Conservation (phyloP, 2,888 invertebrate genomes). For the Drosophila nr. fundita region DNA sequence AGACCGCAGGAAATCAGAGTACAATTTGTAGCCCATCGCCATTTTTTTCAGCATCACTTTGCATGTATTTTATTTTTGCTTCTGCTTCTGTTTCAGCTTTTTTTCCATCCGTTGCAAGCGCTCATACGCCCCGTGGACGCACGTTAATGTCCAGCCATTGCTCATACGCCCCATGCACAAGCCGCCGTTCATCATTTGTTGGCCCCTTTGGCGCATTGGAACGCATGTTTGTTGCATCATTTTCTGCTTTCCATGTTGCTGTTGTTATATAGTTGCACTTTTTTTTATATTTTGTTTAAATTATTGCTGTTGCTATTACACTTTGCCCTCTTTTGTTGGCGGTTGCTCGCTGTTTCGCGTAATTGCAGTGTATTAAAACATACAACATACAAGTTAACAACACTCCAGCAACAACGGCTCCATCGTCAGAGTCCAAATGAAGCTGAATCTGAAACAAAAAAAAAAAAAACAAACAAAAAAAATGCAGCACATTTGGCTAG, state of each 20-base stretch:
- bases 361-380: conserved; percentile 71
- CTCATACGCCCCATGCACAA: conserved; percentile 66
- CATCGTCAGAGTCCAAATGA: conserved; percentile 12
- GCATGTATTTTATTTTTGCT: not conserved
- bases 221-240: conserved; percentile 38
- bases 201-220: conserved; percentile 37
- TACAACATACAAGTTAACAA: conserved; percentile 56
- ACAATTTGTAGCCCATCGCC: conserved; percentile 32
- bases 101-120: conserved; percentile 11
- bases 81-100: conserved; percentile 1
- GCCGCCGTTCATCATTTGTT: conserved; percentile 61
- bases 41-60: conserved; percentile 20
- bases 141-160: conserved; percentile 62
- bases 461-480: conserved; percentile 2
- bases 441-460: conserved; percentile 5
- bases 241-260: conserved; percentile 16
- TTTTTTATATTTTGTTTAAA: conserved; percentile 36
- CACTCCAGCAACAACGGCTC: conserved; percentile 22
- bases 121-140: conserved; percentile 63
- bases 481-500: conserved; percentile 45
- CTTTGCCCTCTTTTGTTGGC: conserved; percentile 38
- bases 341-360: conserved; percentile 26
- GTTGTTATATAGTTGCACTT: conserved; percentile 10
- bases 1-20: conserved; percentile 74
- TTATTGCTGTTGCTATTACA: conserved; percentile 58